Evolutionary conservation across 2,797 vertebrate species (phyloP).

Genomic region (Spinibarbus caldwelli): DNA sequence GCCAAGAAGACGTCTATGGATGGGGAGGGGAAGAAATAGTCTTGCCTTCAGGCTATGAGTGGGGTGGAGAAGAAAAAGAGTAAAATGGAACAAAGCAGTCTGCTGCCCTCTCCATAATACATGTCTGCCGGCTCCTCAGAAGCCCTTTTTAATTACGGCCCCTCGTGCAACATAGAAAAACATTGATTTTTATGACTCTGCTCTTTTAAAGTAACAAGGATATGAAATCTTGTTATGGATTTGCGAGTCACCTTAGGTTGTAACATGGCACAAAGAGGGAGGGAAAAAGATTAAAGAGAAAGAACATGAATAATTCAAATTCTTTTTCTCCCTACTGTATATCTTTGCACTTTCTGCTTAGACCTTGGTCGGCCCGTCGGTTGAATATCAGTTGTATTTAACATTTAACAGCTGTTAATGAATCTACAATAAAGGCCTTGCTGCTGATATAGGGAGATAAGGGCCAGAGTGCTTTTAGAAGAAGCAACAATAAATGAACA

Average conservation of each 20-base stretch:
- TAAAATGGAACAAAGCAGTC: conserved; percentile 52
- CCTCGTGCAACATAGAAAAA: conserved; percentile 52
- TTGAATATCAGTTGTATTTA: conserved; percentile 51
- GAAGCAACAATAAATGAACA: too few relatives aligned
- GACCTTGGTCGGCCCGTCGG: conserved; percentile 41
- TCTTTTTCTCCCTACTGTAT: conserved; percentile 44
- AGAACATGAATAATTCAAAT: conserved; percentile 53
- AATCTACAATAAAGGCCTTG: conserved; percentile 39
- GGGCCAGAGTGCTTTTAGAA: conserved; percentile 23
- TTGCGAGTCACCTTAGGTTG: conserved; percentile 41
- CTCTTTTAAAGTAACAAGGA: conserved; percentile 56
- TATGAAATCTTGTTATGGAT: conserved; percentile 46
- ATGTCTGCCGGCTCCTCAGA: conserved; percentile 46
- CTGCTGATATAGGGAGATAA: conserved; percentile 22
- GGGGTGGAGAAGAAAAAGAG: conserved; percentile 60
- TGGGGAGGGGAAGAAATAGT: conserved; percentile 49
- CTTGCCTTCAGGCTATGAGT: conserved; percentile 67
- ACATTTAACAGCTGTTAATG: conserved; percentile 57
- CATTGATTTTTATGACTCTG: conserved; percentile 56
- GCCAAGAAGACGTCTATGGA: conserved; percentile 10
- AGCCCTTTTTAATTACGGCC: conserved; percentile 51
- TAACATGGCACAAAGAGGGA: conserved; percentile 10
- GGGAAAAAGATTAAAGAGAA: conserved; percentile 53
- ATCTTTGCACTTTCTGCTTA: conserved; percentile 58
- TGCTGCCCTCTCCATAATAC: conserved; percentile 53